These are phyloP conservation scores for Melanotaenia duboulayi DNA, from an alignment of 2,113 vertebrate genomes.

Conservation along the genomic window DNA sequence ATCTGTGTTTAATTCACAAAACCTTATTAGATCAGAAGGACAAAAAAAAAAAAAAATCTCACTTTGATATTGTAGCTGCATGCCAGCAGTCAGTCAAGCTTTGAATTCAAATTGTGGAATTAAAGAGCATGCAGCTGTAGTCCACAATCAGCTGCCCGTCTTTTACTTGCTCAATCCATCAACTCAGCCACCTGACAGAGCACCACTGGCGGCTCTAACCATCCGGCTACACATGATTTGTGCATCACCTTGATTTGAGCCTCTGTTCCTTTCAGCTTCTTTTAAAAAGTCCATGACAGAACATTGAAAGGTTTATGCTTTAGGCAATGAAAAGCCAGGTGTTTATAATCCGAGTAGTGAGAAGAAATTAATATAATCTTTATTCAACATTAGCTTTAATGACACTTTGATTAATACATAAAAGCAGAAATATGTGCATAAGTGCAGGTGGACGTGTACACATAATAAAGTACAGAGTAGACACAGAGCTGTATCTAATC, in stretches of 20 bases:
- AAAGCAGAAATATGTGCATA: not conserved
- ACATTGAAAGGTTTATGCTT: constrained; percentile 59
- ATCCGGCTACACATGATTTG: constrained; percentile 61
- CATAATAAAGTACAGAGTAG: not conserved
- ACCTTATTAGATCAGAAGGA: not conserved
- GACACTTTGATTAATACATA: constrained; percentile 44
- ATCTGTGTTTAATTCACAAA: not conserved
- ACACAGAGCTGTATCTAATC: constrained; percentile 8
- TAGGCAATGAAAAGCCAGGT: constrained; percentile 38
- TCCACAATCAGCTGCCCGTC: not conserved
- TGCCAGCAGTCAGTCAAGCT: constrained; percentile 60
- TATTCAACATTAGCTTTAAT: constrained; percentile 39
- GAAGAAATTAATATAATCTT: constrained; percentile 31
- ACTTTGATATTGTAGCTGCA: constrained; percentile 27
- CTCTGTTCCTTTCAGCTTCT: constrained; percentile 15
- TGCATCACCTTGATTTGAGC: constrained; percentile 44
- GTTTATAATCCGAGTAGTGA: constrained; percentile 6
- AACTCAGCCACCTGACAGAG: constrained; percentile 35
- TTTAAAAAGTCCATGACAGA: constrained; percentile 57
- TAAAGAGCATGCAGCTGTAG: constrained; percentile 35
- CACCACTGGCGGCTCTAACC: constrained; percentile 38
- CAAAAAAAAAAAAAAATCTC: constrained; percentile 42
- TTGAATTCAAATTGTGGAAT: constrained; percentile 65
- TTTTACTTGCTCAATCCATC: constrained; percentile 49
- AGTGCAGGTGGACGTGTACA: too few species aligned